A percentile compares a stretch with the other conserved stretches of the same genome.
These are phyloP conservation scores for Ceratina australensis DNA, from an alignment of 1,140 invertebrate genomes.

Conservation along the genomic window DNA sequence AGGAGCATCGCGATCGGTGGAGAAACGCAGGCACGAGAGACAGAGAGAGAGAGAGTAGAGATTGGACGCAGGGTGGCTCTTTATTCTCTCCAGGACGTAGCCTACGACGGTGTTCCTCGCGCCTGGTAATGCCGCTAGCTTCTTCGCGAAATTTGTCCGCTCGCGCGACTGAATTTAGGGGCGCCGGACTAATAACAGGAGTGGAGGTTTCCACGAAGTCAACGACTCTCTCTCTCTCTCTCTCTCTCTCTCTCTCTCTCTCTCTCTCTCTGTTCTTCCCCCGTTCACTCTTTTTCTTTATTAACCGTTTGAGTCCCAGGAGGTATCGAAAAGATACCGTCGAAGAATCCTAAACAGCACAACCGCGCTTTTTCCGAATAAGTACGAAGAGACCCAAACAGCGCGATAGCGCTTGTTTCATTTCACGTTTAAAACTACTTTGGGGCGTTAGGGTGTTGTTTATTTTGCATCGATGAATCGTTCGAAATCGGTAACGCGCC, in stretches of 20 bases:
- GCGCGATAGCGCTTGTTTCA: no score
- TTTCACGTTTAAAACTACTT: no score
- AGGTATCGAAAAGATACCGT: no score
- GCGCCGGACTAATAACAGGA: conserved; percentile 65
- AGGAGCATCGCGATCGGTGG: conserved; percentile 39
- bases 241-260: neutral
- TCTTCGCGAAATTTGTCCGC: conserved; percentile 60
- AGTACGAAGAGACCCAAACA: no score
- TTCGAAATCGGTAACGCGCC: no score
- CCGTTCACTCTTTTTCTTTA: no score
- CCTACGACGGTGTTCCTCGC: neutral
- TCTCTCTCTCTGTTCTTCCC: neutral
- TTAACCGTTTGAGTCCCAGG: no score
- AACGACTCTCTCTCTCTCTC: neutral
- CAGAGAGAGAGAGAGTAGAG: neutral
- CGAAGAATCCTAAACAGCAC: no score
- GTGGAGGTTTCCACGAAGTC: conserved; percentile 26
- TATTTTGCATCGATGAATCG: no score
- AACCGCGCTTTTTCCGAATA: no score
- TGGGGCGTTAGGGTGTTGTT: no score
- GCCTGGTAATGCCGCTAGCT: neutral
- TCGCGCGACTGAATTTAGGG: conserved; percentile 66
- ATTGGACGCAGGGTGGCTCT: conserved; percentile 1
- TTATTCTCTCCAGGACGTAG: neutral
- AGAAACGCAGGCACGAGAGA: neutral